These are phyloP conservation scores for Okapia johnstoni DNA, from an alignment of 2,113 vertebrate species.

Conservation along the genomic window DNA sequence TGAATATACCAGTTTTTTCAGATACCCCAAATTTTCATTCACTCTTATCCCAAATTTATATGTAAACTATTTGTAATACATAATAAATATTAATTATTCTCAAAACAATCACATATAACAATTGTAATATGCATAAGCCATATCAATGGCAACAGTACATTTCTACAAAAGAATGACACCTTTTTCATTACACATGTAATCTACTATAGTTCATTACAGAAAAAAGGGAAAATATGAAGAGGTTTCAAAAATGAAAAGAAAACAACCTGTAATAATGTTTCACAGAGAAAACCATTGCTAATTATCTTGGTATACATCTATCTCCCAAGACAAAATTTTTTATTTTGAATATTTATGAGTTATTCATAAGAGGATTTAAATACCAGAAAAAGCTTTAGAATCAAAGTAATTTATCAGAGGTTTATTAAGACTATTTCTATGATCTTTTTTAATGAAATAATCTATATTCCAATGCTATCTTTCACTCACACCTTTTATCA, in stretches of 20 bases:
- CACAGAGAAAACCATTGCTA: neutral
- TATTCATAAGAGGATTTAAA: neutral
- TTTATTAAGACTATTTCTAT: neutral
- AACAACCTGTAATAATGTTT: neutral
- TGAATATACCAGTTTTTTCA: neutral
- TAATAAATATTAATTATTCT: slow-evolving; percentile 14
- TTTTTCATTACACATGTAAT: neutral
- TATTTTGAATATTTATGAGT: neutral
- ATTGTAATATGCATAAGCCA: neutral
- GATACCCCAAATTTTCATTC: neutral
- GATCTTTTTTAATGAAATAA: slow-evolving; percentile 16
- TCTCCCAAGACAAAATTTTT: neutral
- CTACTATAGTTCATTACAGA: neutral
- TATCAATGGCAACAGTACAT: neutral
- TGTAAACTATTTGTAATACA: neutral
- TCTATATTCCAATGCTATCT: neutral
- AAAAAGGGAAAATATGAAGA: neutral
- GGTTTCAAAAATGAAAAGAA: slow-evolving; percentile 6
- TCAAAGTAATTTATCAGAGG: neutral
- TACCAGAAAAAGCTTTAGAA: neutral
- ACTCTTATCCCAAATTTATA: neutral
- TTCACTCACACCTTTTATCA: slow-evolving; percentile 10
- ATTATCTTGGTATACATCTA: neutral
- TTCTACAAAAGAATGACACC: neutral
- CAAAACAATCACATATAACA: neutral